A percentile compares a stretch with the other conserved stretches of the same genome.
Conservation (phyloP, 1,140 invertebrate species). For the Campoletis sonorensis region DNA sequence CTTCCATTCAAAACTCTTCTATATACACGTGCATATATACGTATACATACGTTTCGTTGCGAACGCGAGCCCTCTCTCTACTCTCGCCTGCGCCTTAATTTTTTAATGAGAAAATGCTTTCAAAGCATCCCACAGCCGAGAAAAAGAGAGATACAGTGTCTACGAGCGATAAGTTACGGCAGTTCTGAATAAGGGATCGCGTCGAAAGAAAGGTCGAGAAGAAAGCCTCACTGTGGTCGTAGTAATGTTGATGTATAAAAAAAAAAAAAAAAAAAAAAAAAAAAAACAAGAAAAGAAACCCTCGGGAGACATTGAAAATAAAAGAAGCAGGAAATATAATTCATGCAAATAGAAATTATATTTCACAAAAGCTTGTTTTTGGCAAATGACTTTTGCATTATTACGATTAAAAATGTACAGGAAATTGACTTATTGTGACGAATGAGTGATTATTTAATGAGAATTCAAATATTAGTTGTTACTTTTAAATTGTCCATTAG, state of each 20-base stretch:
- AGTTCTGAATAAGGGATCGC: constrained; percentile 49
- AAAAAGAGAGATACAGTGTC: constrained; percentile 74
- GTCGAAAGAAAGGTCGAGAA: constrained; percentile 60
- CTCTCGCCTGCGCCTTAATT: constrained; percentile 71
- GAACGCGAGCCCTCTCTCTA: constrained; percentile 16
- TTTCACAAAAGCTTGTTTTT: neutral
- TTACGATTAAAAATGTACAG: neutral
- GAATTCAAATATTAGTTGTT: too few species aligned
- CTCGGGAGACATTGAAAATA: constrained; percentile 9
- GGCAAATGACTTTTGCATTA: neutral
- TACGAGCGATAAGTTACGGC: constrained; percentile 75
- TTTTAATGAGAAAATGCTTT: constrained; percentile 79
- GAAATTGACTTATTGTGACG: neutral
- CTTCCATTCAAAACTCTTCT: constrained; percentile 40
- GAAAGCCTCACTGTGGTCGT: constrained; percentile 49
- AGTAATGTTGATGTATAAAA: constrained; percentile 38
- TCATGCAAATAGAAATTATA: constrained; percentile 29
- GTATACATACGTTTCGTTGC: constrained; percentile 35
- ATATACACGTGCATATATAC: neutral
- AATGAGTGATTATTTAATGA: too few species aligned
- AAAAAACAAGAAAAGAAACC: constrained; percentile 15
- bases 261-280: constrained; percentile 22
- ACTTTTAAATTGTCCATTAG: too few species aligned
- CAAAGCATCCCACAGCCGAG: constrained; percentile 70
- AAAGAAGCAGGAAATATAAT: constrained; percentile 16